phyloP scores from a whole-genome alignment of 2,888 invertebrate genomes.

The Lasiommata megera region DNA sequence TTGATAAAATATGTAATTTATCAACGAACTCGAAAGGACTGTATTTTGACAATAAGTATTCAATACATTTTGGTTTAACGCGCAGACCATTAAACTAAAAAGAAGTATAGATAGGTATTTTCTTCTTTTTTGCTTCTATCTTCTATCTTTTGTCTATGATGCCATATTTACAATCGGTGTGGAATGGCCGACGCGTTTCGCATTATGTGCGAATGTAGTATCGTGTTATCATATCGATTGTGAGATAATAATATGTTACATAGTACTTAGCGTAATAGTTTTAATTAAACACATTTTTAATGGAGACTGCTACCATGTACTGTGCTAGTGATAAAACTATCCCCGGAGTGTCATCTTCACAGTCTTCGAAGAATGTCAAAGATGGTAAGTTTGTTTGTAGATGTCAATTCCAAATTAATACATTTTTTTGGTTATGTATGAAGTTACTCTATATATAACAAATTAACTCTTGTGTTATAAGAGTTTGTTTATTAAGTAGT shows the following conservation, averaged over 20 bases:
- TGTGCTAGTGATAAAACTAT: constrained; percentile 89
- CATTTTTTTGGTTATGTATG: constrained; percentile 25
- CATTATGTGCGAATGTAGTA: constrained; percentile 57
- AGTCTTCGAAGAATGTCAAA: constrained; percentile 86
- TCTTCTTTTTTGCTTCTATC: too few relatives aligned
- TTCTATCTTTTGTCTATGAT: constrained; percentile 32
- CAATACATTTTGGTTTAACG: too few relatives aligned
- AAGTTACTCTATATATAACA: neutral
- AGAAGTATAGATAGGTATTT: too few relatives aligned
- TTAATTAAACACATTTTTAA: constrained; percentile 49
- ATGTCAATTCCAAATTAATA: constrained; percentile 37
- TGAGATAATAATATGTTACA: constrained; percentile 66
- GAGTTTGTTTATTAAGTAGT: neutral
- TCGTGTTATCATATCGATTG: constrained; percentile 57
- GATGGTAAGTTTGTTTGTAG: constrained; percentile 84
- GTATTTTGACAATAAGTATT: too few relatives aligned
- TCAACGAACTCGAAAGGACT: too few relatives aligned
- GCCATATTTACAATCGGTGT: constrained; percentile 78
- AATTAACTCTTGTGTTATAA: neutral
- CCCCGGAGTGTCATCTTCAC: constrained; percentile 87
- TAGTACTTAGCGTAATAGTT: constrained; percentile 82
- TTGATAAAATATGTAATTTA: too few relatives aligned
- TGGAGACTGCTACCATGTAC: constrained; percentile 81
- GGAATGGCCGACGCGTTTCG: constrained; percentile 78
- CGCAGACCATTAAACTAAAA: too few relatives aligned